A percentile compares a stretch with the other conserved stretches of the same genome.
Conservation (phyloP, 2,113 vertebrate species). For the Tragelaphus scriptus region DNA sequence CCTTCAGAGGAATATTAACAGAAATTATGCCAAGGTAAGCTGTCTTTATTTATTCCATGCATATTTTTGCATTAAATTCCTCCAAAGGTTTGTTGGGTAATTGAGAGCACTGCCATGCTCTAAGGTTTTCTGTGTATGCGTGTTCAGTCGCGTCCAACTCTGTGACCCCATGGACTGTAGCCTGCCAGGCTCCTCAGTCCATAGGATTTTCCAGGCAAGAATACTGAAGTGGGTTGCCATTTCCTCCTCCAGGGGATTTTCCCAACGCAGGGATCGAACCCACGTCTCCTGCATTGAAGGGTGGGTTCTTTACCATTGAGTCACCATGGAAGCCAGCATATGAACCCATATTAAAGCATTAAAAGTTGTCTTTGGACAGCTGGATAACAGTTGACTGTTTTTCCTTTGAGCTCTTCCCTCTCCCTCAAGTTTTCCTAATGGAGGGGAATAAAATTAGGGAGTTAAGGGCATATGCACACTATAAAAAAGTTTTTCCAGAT, state of each 20-base stretch:
- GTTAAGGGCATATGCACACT: neutral
- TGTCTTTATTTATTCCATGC: neutral
- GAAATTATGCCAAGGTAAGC: neutral
- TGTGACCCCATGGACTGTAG: neutral
- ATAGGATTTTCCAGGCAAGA: neutral
- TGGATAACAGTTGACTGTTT: neutral
- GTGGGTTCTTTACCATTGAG: neutral
- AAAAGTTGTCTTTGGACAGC: neutral
- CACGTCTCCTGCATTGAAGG: neutral
- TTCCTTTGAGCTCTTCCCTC: neutral
- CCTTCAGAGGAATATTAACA: slow-evolving; percentile 65
- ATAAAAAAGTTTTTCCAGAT: neutral
- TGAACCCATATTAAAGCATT: neutral
- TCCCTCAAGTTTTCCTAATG: neutral
- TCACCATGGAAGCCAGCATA: neutral
- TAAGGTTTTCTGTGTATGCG: neutral
- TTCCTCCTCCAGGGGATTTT: neutral
- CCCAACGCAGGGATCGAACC: neutral
- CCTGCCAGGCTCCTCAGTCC: neutral
- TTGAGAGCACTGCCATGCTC: neutral
- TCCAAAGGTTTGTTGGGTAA: neutral
- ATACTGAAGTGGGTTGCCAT: neutral
- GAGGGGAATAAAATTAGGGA: neutral
- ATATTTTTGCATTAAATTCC: neutral
- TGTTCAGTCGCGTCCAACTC: neutral